Evolutionary conservation across 1,140 invertebrate genomes (phyloP), one percentile per base, ranked within the genome.

Genomic region (Apis cerana): DNA sequence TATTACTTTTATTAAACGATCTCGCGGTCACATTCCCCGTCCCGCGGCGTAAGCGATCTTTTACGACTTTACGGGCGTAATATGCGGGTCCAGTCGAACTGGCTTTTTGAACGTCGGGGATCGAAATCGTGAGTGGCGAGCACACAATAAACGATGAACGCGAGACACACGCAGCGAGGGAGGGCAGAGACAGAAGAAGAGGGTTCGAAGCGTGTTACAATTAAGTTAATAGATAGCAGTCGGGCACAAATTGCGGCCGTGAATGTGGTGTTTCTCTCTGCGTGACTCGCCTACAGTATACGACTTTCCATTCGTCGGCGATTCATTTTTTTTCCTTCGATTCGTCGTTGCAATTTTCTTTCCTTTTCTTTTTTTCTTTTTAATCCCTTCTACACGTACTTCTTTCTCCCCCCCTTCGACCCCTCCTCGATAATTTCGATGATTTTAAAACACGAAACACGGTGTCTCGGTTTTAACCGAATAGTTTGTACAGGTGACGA

Each of bases 151-250:
- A 80, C 62, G 70, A 80, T 69, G 62, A 68, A 61, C 58, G 56
- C 59, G 59, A 70, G 67, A 15, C n/a, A 78, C 27, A 15, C 27
- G 1, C 27, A 33, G 33, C 2, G 33, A 33, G 33, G 33, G 33
- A 61, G 17, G 33, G 43, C 23, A 12, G 43, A 59, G 54, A 75
- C 68, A 85, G 71, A 83, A 71, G 83, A 77, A 61, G 82, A 79
- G 85, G 27, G 70, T 76, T 80, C 78, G 79, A 68, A 76, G 80
- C 84, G 82, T 82, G 82, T 86, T 88, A 90, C 90, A 91, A 91
- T 92, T 89, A 86, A 90, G 88, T 88, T 89, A 92, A 92, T 92
- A 91, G 90, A 90, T 90, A 88, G 80, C 90, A 91, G 90, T 91
- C 91, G 89, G 84, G 74, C 74, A 81, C 82, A 88, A 91, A 92